Conservation (phyloP, 2,888 invertebrate species). For the Atethmia centrago region DNA sequence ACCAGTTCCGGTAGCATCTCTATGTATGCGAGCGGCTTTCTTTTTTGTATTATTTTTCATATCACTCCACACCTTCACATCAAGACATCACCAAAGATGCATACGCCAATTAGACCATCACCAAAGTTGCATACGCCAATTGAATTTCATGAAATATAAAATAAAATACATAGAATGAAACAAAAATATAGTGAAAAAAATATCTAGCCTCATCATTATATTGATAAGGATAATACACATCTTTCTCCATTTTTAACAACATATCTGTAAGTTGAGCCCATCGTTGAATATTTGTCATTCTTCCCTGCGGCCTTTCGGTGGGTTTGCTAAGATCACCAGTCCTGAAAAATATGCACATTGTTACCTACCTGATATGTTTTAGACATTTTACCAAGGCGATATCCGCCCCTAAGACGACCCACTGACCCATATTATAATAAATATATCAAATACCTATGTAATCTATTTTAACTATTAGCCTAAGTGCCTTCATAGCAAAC, state of each 20-base stretch:
- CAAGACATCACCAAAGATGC: slow-evolving; percentile 1
- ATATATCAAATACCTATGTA: no score
- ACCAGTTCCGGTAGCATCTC: slow-evolving; percentile 3
- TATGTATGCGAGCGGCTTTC: not conserved
- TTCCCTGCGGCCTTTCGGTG: not conserved
- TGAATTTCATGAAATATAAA: not conserved
- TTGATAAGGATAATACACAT: not conserved
- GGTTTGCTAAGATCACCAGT: slow-evolving; percentile 8
- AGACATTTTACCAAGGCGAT: not conserved
- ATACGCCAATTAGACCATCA: slow-evolving; percentile 2
- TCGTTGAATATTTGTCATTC: not conserved
- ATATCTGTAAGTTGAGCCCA: not conserved
- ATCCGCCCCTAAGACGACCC: no score
- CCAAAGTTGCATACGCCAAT: not conserved
- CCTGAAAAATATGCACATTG: slow-evolving; percentile 1
- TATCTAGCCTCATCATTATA: no score
- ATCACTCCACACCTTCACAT: slow-evolving; percentile 6
- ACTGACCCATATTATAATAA: no score
- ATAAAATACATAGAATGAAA: not conserved
- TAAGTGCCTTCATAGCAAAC: no score
- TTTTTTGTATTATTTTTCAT: not conserved
- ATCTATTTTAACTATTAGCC: no score
- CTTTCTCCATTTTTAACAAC: slow-evolving; percentile 7
- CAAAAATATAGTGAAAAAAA: not conserved
- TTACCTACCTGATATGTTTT: not conserved